Evolutionary conservation across 2,888 invertebrate species (phyloP).

Genomic region (Lochmaea crataegi): DNA sequence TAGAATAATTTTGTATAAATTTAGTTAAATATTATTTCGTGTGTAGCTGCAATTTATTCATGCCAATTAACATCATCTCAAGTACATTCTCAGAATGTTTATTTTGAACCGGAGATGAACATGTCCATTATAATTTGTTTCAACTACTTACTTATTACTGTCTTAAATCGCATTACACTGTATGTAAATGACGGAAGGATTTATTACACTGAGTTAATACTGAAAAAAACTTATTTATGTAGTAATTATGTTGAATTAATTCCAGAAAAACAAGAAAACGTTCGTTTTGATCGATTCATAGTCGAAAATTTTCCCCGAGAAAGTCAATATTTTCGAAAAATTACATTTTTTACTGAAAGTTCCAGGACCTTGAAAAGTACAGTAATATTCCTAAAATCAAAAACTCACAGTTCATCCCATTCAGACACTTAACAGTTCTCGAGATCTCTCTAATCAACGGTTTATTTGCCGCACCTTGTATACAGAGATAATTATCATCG

Average conservation of each 20-base stretch:
- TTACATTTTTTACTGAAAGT: too few species aligned
- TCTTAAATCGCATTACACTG: not conserved
- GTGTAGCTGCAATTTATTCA: not conserved
- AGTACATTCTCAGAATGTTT: conserved; percentile 1
- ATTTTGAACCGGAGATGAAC: not conserved
- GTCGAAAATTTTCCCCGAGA: too few species aligned
- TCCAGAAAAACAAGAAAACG: too few species aligned
- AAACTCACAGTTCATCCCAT: too few species aligned
- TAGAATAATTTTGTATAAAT: too few species aligned
- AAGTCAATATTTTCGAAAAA: too few species aligned
- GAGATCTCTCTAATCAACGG: not conserved
- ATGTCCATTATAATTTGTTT: not conserved
- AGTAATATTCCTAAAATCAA: too few species aligned
- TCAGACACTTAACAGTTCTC: too few species aligned
- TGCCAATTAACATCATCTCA: conserved; percentile 23
- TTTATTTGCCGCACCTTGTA: not conserved
- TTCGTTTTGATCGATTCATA: too few species aligned
- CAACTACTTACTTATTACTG: conserved; percentile 12
- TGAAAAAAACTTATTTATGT: not conserved
- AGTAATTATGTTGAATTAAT: too few species aligned
- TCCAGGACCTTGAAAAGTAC: too few species aligned
- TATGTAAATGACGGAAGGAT: not conserved
- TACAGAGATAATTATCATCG: not conserved
- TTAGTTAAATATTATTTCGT: too few species aligned
- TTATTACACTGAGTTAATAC: not conserved